These are phyloP conservation scores for Caligus rogercresseyi DNA, from an alignment of 1,140 invertebrate species.

Conservation along the genomic window DNA sequence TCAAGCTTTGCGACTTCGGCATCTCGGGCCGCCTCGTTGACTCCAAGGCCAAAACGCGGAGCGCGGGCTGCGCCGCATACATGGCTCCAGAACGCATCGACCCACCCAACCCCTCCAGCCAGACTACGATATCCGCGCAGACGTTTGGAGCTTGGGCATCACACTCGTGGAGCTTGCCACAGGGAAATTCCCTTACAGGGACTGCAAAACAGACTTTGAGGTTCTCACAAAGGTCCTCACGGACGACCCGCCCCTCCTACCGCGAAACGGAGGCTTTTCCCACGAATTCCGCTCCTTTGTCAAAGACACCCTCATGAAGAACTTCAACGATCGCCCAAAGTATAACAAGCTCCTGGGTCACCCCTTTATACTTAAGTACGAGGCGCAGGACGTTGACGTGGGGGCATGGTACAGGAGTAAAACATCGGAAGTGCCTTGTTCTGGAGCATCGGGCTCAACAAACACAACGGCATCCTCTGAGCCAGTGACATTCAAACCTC, in stretches of 20 bases:
- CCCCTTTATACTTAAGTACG: constrained; percentile 57
- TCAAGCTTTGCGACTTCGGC: constrained; percentile 97
- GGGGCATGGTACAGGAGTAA: constrained; percentile 42
- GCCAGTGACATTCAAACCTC: constrained; percentile 12
- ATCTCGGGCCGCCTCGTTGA: constrained; percentile 92
- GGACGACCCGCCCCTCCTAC: constrained; percentile 58
- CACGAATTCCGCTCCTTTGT: constrained; percentile 36
- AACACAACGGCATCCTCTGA: not conserved
- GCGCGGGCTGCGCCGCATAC: constrained; percentile 94
- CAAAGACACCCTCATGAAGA: constrained; percentile 58
- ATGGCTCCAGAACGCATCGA: constrained; percentile 96
- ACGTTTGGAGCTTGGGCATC: constrained; percentile 81
- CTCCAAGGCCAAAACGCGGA: constrained; percentile 89
- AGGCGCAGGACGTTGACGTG: constrained; percentile 49
- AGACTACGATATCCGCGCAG: constrained; percentile 86
- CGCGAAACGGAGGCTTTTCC: constrained; percentile 31
- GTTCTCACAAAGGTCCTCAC: constrained; percentile 80
- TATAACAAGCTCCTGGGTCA: constrained; percentile 74
- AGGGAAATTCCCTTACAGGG: constrained; percentile 54
- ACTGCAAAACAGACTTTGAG: constrained; percentile 81
- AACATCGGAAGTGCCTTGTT: not conserved
- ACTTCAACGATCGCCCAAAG: constrained; percentile 69
- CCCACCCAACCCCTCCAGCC: constrained; percentile 45
- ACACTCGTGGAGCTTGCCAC: constrained; percentile 74
- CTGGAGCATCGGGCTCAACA: not conserved